A percentile compares a stretch with the other conserved stretches of the same genome.
Evolutionary conservation across 1,140 invertebrate genomes (phyloP).

Genomic region (Drosophila eugracilis): DNA sequence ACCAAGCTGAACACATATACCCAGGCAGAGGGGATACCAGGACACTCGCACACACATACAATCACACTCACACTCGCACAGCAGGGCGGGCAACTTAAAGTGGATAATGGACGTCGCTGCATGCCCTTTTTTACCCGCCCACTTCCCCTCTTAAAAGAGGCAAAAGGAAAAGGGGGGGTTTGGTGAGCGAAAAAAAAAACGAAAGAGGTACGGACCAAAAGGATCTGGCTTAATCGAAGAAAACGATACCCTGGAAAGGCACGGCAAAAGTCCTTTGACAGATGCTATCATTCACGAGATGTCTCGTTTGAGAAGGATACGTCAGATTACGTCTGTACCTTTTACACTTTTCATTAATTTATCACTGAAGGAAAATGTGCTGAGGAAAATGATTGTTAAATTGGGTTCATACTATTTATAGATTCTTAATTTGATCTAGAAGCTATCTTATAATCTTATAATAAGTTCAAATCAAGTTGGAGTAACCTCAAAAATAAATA

Average conservation of each 20-base stretch:
- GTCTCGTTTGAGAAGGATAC: constrained; percentile 29
- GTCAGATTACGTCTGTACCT: too few relatives aligned
- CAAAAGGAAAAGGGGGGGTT: constrained; percentile 16
- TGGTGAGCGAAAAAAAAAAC: neutral
- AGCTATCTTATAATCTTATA: too few relatives aligned
- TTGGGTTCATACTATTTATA: too few relatives aligned
- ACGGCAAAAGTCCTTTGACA: constrained; percentile 24
- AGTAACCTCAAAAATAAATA: too few relatives aligned
- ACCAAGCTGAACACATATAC: constrained; percentile 42
- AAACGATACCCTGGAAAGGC: constrained; percentile 37
- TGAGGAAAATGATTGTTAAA: too few relatives aligned
- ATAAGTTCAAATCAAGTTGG: too few relatives aligned
- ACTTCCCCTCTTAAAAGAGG: constrained; percentile 28
- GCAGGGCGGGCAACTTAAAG: constrained; percentile 70
- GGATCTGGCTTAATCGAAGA: constrained; percentile 29
- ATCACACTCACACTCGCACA: constrained; percentile 2
- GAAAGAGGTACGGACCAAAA: constrained; percentile 39
- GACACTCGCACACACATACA: constrained; percentile 17
- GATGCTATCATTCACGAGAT: constrained; percentile 7
- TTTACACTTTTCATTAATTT: too few relatives aligned
- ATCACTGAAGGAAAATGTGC: too few relatives aligned
- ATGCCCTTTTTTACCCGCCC: constrained; percentile 4
- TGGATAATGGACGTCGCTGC: constrained; percentile 75
- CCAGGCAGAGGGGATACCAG: constrained; percentile 11
- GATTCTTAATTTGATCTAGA: too few relatives aligned